Evolutionary conservation across 30 jellyfish, hydroid and myxozoan species (phyloP), one percentile per base, ranked within the genome.

Genomic region (Phacellophora camtschatica): DNA sequence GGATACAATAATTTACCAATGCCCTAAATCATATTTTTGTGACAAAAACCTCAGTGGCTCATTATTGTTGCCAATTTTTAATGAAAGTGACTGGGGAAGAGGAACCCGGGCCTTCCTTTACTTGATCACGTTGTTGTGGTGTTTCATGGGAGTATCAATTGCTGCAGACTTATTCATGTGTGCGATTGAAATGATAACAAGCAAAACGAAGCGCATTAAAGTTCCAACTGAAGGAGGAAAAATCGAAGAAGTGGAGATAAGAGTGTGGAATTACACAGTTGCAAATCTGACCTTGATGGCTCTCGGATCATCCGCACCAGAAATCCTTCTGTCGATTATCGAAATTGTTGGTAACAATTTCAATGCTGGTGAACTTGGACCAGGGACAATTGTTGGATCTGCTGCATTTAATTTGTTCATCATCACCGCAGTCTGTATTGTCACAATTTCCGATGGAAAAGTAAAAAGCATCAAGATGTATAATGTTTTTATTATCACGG

Each of bases 121-220:
- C 64, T 62, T 82, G 23, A 64, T 93, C 4, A 89, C 97, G 12
- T 49, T 93, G 87, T 50, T 93, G 0, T 93, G 99, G 99, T 71
- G 91, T 86, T 93, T 93, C 62, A 86, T 93, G 97, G 99, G 99
- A 24, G 99, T 93, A 2, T 95, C 99, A 30, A 93, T 93, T 50
- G 99, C 92, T 4, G 99, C 99, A 9, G 99, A 93, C 59, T 64
- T 93, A 66, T 93, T 93, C 70, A 93, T 93, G 99, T 93, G 99
- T 75, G 96, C 99, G 1, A 93, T 93, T 46, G 99, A 93, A 45
- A 85, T 73, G 37, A 93, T 93, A 22, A 93, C 99, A 9, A 93
- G 99, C 86, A 93, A 93, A 72, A 93, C 99, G 16, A 93, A 85
- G 70, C 58, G 49, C 41, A 80, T 93, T 18, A 71, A 89, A 55